Base-by-base conservation (phyloP, 2,797 vertebrate species). In the Coendou prehensilis region DNA sequence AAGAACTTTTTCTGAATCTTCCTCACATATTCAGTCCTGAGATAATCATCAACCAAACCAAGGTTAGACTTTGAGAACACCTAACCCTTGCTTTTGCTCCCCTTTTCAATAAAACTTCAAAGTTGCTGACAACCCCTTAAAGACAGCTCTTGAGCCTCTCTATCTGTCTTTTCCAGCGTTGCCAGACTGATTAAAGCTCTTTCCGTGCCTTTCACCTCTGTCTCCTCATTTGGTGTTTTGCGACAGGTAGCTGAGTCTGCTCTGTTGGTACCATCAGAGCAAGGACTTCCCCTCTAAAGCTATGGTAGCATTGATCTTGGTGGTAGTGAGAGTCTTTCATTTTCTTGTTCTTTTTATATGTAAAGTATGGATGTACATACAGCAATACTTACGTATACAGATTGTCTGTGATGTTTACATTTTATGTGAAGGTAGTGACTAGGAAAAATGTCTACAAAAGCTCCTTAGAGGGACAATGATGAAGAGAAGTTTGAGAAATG, bases 401-500 rank as follows among this genome's bases (percentile, higher is more conserved):
- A 75, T 26, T 28, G 47, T 47, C 18, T 75, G 1, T n/a, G 57
- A 69, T 76, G 11, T 76, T 87, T 61, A 1, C 75, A 87, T 89
- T 93, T 88, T n/a, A 71, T 4, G 4, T 18, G 17, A 57, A 81
- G 26, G 3, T 61, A 14, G 11, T 54, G 23, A 67, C 67, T 85
- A 81, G 71, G 11, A 78, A 87, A 56, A 37, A 52, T 69, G 11
- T 89, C 20, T 67, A 26, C 13, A 37, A 54, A 92, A n/a, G 6
- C 56, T 84, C 18, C 22, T 88, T 67, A 52, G 23, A 73, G 26
- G 20, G 59, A 2, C 71, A 73, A 1, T 67, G 67, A 50, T 57
- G 23, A 89, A 85, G 41, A 89, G 75, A 76, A n/a, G 1, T 4
- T 61, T 81, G 85, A 94, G 79, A 59, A 96, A 80, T 17, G 47